Percentiles rank a stretch among this genome's conserved stretches.
Conservation (phyloP, 2,797 vertebrate genomes). For the Bradypodion pumilum region DNA sequence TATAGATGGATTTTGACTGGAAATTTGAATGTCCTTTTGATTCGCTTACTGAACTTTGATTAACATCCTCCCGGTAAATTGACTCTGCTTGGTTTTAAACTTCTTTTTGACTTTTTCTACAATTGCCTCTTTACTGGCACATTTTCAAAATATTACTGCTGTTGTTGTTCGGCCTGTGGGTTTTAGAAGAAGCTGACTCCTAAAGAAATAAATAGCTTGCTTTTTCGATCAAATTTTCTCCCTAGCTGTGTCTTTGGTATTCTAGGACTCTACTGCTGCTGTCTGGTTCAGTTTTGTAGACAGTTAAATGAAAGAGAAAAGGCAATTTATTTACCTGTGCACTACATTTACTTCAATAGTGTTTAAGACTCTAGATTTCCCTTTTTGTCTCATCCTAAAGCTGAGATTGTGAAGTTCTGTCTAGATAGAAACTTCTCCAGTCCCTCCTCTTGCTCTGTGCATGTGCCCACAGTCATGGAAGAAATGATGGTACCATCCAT, state of each 20-base stretch:
- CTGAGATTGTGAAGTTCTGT: fast-evolving
- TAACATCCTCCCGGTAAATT: no score
- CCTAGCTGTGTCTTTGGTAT: slow-evolving; percentile 3
- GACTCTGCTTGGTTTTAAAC: no score
- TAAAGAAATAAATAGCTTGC: slow-evolving; percentile 3
- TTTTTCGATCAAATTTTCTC: neutral
- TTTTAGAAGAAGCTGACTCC: neutral
- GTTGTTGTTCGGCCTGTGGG: neutral
- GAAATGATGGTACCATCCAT: neutral
- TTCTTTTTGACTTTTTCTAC: no score
- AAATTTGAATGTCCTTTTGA: no score
- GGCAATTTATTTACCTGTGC: slow-evolving; percentile 31
- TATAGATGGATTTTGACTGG: no score
- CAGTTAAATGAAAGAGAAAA: slow-evolving; percentile 17
- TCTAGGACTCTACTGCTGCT: slow-evolving; percentile 4
- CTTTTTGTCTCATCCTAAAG: neutral
- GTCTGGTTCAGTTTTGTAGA: slow-evolving; percentile 34
- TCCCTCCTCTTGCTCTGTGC: neutral
- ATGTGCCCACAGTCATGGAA: neutral
- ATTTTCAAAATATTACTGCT: neutral
- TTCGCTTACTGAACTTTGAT: no score
- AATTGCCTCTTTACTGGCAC: no score
- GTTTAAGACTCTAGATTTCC: slow-evolving; percentile 6
- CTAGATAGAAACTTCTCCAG: neutral
- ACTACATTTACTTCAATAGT: slow-evolving; percentile 15